phyloP scores from a whole-genome alignment of 1,140 invertebrate species.

The Acromyrmex heyeri region DNA sequence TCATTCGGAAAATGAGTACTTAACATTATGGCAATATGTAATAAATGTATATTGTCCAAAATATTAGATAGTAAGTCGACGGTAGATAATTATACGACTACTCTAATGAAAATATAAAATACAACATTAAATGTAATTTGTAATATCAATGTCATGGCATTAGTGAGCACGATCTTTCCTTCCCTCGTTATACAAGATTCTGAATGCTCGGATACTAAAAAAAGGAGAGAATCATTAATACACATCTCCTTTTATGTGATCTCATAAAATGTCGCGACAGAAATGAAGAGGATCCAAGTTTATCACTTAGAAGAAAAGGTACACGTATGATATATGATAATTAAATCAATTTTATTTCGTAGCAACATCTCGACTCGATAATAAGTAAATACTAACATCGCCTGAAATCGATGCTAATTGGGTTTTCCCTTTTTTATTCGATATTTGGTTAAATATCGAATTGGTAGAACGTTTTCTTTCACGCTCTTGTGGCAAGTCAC shows the following conservation, averaged over 20 bases:
- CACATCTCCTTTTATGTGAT: background rate
- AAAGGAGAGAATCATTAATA: background rate
- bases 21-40: constrained; percentile 56
- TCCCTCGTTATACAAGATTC: background rate
- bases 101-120: constrained; percentile 36
- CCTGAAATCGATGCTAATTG: constrained; percentile 4
- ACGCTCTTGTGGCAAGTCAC: background rate
- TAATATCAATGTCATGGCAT: background rate
- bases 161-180: background rate
- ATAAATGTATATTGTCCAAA: constrained; percentile 42
- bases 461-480: background rate
- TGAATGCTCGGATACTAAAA: background rate
- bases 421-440: background rate
- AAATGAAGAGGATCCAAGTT: background rate
- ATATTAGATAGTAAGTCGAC: constrained; percentile 20
- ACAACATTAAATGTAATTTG: constrained; percentile 46
- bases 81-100: constrained; percentile 25
- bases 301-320: background rate
- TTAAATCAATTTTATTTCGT: constrained; percentile 52
- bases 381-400: constrained; percentile 14
- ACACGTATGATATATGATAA: constrained; percentile 24
- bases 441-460: constrained; percentile 57
- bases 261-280: constrained; percentile 3
- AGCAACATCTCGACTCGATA: constrained; percentile 35
- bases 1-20: constrained; percentile 21